Evolutionary conservation across 2,888 invertebrate genomes (phyloP).

Genomic region (Onthophagus sagittarius): DNA sequence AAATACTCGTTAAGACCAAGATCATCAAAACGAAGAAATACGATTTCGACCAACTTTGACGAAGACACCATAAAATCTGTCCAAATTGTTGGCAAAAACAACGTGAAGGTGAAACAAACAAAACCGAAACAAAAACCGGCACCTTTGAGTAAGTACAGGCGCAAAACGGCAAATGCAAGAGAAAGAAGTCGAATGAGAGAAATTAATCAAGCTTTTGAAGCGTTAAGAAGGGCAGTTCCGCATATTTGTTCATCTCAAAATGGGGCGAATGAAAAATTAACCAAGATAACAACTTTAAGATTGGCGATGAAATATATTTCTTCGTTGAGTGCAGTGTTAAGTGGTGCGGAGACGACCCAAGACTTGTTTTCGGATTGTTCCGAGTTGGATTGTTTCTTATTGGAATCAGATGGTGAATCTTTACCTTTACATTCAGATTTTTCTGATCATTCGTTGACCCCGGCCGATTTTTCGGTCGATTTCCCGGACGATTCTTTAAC

Average conservation of each 20-base stretch:
- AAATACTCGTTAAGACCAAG: constrained; percentile 48
- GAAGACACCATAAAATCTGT: not conserved
- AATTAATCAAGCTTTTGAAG: constrained; percentile 65
- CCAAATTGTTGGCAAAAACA: not conserved
- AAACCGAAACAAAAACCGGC: constrained; percentile 47
- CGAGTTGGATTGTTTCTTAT: constrained; percentile 36
- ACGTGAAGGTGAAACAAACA: constrained; percentile 19
- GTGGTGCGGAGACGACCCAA: constrained; percentile 30
- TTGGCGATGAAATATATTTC: constrained; percentile 67
- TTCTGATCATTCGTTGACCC: constrained; percentile 45
- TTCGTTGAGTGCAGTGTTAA: constrained; percentile 45
- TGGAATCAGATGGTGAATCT: constrained; percentile 43
- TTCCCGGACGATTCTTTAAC: constrained; percentile 45
- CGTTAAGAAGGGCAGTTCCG: constrained; percentile 58
- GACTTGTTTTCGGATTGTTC: constrained; percentile 43
- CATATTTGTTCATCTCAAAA: constrained; percentile 37
- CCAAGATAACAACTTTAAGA: constrained; percentile 64
- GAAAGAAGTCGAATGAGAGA: constrained; percentile 65
- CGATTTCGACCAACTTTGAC: constrained; percentile 23
- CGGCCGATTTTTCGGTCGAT: constrained; percentile 44
- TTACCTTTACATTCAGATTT: constrained; percentile 43
- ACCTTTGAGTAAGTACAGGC: constrained; percentile 63
- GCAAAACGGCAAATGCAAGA: constrained; percentile 65
- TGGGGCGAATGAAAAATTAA: constrained; percentile 55
- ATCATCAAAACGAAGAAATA: constrained; percentile 35